phyloP scores from a whole-genome alignment of 2,113 vertebrate species.

The Origma solitaria region DNA sequence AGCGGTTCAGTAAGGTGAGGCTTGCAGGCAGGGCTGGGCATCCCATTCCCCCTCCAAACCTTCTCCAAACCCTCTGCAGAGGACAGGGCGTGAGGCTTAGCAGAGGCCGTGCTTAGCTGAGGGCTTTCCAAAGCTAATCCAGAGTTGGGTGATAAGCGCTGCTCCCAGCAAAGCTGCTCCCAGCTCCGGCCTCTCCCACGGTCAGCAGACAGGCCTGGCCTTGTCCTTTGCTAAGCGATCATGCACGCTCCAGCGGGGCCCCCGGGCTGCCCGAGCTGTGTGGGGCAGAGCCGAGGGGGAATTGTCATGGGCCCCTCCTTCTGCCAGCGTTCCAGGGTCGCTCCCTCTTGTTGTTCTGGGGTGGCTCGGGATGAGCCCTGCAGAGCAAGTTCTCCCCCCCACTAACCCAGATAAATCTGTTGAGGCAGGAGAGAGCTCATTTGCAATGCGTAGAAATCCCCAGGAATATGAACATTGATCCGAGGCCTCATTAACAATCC shows the following conservation, averaged over 20 bases:
- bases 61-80: background rate
- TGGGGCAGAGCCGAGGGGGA: background rate
- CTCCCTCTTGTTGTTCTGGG: accelerated
- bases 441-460: slow-evolving; percentile 46
- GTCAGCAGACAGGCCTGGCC: slow-evolving; percentile 35
- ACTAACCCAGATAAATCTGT: slow-evolving; percentile 37
- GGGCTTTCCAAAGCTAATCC: slow-evolving; percentile 1
- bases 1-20: slow-evolving; percentile 82
- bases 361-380: background rate
- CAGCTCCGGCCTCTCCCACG: background rate
- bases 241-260: background rate
- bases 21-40: background rate
- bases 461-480: slow-evolving; percentile 42
- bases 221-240: background rate
- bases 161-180: background rate
- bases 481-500: slow-evolving; percentile 45
- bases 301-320: background rate
- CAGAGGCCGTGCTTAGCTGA: background rate
- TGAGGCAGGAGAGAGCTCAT: background rate
- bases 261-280: background rate
- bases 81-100: background rate
- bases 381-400: background rate
- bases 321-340: accelerated
- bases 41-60: background rate
- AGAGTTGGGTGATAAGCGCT: background rate